Percentiles rank a stretch among this genome's conserved stretches.
phyloP scores from a whole-genome alignment of 2,113 vertebrate species.

The Oxyura jamaicensis region DNA sequence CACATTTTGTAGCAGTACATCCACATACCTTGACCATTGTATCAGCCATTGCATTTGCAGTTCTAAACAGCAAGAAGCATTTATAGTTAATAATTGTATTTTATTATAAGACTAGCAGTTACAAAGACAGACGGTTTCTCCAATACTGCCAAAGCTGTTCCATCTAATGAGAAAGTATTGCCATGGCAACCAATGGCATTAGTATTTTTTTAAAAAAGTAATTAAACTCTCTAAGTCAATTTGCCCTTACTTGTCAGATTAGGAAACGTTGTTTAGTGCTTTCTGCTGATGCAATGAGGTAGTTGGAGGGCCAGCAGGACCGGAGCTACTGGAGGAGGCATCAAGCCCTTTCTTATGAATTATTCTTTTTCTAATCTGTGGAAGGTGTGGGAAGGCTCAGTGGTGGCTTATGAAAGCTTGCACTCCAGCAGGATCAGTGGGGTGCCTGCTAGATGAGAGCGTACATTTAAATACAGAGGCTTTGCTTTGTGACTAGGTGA shows the following conservation, averaged over 20 bases:
- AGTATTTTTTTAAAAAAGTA: neutral
- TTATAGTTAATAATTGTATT: slow-evolving; percentile 17
- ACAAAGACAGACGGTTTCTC: slow-evolving; percentile 30
- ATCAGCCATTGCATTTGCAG: neutral
- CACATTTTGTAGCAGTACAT: neutral
- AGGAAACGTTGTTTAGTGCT: slow-evolving; percentile 41
- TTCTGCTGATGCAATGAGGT: neutral
- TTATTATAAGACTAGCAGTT: slow-evolving; percentile 14
- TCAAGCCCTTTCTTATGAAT: neutral
- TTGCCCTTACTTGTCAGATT: slow-evolving; percentile 44
- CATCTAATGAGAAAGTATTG: slow-evolving; percentile 26
- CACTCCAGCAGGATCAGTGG: neutral
- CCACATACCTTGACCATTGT: neutral
- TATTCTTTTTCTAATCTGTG: neutral
- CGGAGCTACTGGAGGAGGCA: neutral
- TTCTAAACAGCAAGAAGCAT: neutral
- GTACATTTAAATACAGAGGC: fast-evolving
- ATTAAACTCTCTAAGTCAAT: slow-evolving; percentile 60
- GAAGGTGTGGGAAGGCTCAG: neutral
- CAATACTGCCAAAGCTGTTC: neutral
- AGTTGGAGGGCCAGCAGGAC: neutral
- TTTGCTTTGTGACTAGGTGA: neutral
- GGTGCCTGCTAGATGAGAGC: neutral
- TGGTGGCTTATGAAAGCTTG: neutral
- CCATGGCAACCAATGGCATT: slow-evolving; percentile 24